A percentile compares a stretch with the other conserved stretches of the same genome.
Conservation (phyloP, 2,113 vertebrate genomes). For the Poecilia latipinna region DNA sequence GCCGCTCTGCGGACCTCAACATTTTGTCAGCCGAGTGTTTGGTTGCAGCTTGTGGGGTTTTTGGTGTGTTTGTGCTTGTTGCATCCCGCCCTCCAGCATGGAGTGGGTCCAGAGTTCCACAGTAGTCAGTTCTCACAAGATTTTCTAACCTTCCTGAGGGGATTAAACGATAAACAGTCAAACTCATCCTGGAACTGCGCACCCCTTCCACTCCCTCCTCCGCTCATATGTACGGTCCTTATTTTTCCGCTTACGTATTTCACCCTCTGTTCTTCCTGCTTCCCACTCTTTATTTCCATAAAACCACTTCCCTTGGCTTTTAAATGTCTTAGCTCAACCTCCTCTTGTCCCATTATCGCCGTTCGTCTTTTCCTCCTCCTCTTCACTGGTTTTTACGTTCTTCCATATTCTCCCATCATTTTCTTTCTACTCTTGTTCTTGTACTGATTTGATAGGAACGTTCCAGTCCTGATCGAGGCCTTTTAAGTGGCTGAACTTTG, state of each 20-base stretch:
- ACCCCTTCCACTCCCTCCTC: background rate
- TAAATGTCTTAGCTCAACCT: no score
- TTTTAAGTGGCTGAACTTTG: no score
- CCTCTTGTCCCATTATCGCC: background rate
- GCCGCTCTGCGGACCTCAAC: constrained; percentile 9
- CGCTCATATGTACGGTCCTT: background rate
- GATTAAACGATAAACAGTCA: constrained; percentile 61
- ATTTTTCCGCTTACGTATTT: background rate
- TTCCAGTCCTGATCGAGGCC: no score
- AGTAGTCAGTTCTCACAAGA: constrained; percentile 77
- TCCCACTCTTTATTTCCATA: no score
- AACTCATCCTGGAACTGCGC: constrained; percentile 56
- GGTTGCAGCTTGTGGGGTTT: constrained; percentile 9
- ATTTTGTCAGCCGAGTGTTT: constrained; percentile 28
- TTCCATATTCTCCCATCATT: no score
- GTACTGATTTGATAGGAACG: no score
- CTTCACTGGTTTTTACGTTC: background rate
- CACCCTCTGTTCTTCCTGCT: background rate
- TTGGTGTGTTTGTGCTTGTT: constrained; percentile 6
- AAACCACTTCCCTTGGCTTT: no score
- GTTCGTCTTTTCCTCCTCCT: background rate
- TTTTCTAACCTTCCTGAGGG: constrained; percentile 54
- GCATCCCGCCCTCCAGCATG: constrained; percentile 41
- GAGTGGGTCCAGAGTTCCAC: constrained; percentile 65
- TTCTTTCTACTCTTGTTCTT: no score